A percentile compares a stretch with the other conserved stretches of the same genome.
Evolutionary conservation across 2,888 invertebrate species (phyloP).

Genomic region (Phania funesta): DNA sequence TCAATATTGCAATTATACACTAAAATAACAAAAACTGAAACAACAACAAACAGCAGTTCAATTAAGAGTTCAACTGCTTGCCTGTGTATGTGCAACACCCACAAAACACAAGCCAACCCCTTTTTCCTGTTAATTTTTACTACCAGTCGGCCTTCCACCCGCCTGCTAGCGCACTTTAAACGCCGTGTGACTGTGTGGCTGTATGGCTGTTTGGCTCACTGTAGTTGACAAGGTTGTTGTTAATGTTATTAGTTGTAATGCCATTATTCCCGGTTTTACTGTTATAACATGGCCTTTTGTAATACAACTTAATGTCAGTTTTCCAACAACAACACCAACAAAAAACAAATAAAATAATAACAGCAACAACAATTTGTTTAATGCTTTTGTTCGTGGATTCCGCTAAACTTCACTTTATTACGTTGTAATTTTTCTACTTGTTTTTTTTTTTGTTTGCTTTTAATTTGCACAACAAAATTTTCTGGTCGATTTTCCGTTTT

Average conservation of each 20-base stretch:
- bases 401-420: constrained; percentile 32
- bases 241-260: constrained; percentile 66
- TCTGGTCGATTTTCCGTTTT: constrained; percentile 11
- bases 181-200: background rate
- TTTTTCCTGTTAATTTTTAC: constrained; percentile 19
- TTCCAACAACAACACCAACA: background rate
- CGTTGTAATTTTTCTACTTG: constrained; percentile 25
- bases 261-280: constrained; percentile 59
- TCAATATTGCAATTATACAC: constrained; percentile 65
- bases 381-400: constrained; percentile 33
- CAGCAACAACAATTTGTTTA: constrained; percentile 32
- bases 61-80: background rate
- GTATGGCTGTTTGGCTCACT: background rate
- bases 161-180: background rate
- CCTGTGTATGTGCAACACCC: background rate
- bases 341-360: constrained; percentile 5
- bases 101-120: constrained; percentile 18
- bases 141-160: background rate
- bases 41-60: background rate
- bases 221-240: constrained; percentile 61
- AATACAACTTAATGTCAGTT: constrained; percentile 62
- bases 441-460: constrained; percentile 53
- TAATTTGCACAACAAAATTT: constrained; percentile 44
- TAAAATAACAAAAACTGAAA: constrained; percentile 29
- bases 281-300: constrained; percentile 60